Base-by-base conservation (phyloP, 2,797 vertebrate species). In the Melanotaenia nigrans region DNA sequence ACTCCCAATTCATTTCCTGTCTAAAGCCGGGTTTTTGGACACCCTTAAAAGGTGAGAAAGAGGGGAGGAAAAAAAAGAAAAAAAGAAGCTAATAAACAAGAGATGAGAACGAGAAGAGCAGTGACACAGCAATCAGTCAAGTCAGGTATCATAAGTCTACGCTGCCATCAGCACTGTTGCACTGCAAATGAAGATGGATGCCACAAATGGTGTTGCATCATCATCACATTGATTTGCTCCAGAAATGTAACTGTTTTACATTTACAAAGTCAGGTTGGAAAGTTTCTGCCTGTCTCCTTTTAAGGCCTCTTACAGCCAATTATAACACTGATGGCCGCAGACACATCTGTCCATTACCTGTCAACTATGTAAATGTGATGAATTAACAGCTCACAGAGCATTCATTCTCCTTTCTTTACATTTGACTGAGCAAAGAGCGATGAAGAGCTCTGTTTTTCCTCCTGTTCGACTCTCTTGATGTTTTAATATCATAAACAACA, bases 161-260 rank as follows among this genome's bases (percentile, higher is more conserved):
- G 1, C 59, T 4, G 74, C 71, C 75, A 65, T 82, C 85, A 42
- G 24, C 1, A n/a, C 60, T 3, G 30, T 58, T 38, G 32, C 32
- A 33, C 0, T 16, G 36, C 77, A 84, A 85, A 87, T 89, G 77
- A 86, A 85, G 88, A 90, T 79, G 61, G 82, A 87, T 84, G 72
- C 45, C 36, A 45, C 65, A 71, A 80, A 81, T 66, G 71, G 49
- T 68, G 66, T 71, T 40, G 66, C 8, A 40, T 55, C 69, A 83
- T 84, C 81, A 82, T 81, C 66, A 1, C 68, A 68, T 65, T 72
- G 77, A 86, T 84, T 79, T 62, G 25, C 14, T 61, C 61, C 76
- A 57, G 77, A 71, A 85, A 85, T 71, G 62, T 30, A 30, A 30
- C 57, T 56, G 40, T 75, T 82, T 85, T 11, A 67, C 71, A 82